phyloP scores from a whole-genome alignment of 2,888 invertebrate genomes.

The Drosophila picticornis region DNA sequence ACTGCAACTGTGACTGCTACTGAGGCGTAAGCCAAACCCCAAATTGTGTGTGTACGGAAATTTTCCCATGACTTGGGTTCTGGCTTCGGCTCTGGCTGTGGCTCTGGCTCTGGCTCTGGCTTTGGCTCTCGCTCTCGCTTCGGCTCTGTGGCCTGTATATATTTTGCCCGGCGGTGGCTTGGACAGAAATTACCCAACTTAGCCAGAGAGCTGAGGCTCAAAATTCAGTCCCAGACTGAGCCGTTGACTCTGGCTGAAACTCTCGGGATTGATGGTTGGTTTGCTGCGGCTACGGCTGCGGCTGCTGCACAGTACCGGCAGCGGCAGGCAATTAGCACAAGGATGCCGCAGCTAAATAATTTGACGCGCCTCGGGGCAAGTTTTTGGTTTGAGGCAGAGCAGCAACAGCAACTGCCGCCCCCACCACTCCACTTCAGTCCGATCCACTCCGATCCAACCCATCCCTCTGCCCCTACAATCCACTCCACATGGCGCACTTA shows the following conservation, averaged over 20 bases:
- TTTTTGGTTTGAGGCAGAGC: conserved; percentile 37
- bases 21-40: conserved; percentile 77
- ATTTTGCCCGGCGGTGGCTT: conserved; percentile 77
- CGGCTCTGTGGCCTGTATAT: conserved; percentile 53
- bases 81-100: conserved; percentile 36
- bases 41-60: conserved; percentile 80
- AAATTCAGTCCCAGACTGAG: conserved; percentile 40
- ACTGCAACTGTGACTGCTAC: conserved; percentile 24
- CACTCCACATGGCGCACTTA: conserved; percentile 62
- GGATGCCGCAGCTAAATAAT: conserved; percentile 80
- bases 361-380: conserved; percentile 63
- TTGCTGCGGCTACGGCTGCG: conserved; percentile 11
- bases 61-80: conserved; percentile 77
- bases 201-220: conserved; percentile 44
- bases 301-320: conserved; percentile 73
- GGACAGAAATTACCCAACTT: conserved; percentile 77
- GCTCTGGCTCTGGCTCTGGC: conserved; percentile 16
- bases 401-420: conserved; percentile 3
- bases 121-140: conserved; percentile 34
- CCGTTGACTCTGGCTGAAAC: conserved; percentile 24
- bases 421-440: conserved; percentile 1
- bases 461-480: neutral
- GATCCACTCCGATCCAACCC: neutral
- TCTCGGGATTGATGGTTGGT: conserved; percentile 73
- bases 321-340: conserved; percentile 74